A percentile compares a stretch with the other conserved stretches of the same genome.
These are phyloP conservation scores for Chaetophractus vellerosus DNA, from an alignment of 2,797 vertebrate genomes.

Conservation along the genomic window DNA sequence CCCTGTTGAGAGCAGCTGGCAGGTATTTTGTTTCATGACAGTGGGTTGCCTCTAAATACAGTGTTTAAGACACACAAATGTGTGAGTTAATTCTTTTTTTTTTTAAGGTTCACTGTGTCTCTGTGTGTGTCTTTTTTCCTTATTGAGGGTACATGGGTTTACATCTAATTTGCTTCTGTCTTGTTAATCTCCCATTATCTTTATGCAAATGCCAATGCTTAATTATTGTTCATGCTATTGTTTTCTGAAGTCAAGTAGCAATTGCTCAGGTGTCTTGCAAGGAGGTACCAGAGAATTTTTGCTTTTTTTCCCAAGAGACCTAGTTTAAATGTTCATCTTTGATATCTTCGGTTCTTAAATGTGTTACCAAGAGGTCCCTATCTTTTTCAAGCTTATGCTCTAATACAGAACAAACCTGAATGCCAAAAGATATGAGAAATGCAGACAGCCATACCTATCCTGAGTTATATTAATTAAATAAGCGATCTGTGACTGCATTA, in stretches of 20 bases:
- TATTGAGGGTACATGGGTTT: conserved; percentile 15
- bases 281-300: conserved; percentile 3
- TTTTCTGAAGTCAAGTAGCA: conserved; percentile 61
- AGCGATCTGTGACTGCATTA: background rate
- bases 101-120: conserved; percentile 30
- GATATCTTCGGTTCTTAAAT: conserved; percentile 2
- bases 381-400: background rate
- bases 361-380: background rate
- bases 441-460: background rate
- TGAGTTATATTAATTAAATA: background rate
- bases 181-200: conserved; percentile 28
- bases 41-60: background rate
- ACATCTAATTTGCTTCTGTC: conserved; percentile 67
- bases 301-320: conserved; percentile 12
- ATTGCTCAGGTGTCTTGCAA: conserved; percentile 37
- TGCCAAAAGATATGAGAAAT: background rate
- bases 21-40: background rate
- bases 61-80: conserved; percentile 55
- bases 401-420: background rate
- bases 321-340: conserved; percentile 1
- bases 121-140: conserved; percentile 30
- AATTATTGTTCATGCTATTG: conserved; percentile 63
- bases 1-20: conserved; percentile 47
- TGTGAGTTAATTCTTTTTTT: conserved; percentile 25
- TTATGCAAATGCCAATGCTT: conserved; percentile 66